These are phyloP conservation scores for Eucriotettix oculatus DNA, from an alignment of 2,888 invertebrate genomes.

Conservation along the genomic window DNA sequence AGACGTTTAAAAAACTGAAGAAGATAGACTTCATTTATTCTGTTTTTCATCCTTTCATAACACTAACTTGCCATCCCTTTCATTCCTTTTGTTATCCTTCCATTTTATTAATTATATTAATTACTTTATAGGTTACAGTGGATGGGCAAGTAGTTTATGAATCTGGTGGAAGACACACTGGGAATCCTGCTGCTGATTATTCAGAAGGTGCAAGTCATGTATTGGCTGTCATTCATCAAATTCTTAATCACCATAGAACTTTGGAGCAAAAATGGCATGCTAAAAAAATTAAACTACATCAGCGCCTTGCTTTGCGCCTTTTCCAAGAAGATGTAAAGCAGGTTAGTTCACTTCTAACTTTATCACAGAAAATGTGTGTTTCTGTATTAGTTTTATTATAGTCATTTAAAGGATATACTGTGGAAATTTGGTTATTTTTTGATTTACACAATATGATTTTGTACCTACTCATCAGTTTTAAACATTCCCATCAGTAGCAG, in stretches of 20 bases:
- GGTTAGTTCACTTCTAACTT: conserved; percentile 27
- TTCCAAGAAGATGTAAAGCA: conserved; percentile 97
- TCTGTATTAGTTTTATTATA: not conserved
- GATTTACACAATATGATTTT: too few relatives aligned
- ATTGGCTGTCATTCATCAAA: conserved; percentile 89
- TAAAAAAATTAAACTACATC: conserved; percentile 88
- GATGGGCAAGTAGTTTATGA: conserved; percentile 28
- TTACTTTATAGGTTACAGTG: conserved; percentile 24
- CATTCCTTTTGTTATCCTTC: too few relatives aligned
- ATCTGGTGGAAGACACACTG: conserved; percentile 40
- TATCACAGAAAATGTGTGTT: not conserved
- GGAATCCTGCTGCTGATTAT: conserved; percentile 87
- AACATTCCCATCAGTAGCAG: too few relatives aligned
- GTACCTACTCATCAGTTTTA: too few relatives aligned
- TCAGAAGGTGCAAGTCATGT: conserved; percentile 94
- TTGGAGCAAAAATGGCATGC: conserved; percentile 90
- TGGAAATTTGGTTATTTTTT: too few relatives aligned
- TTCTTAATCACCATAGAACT: conserved; percentile 84
- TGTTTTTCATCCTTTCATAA: too few relatives aligned
- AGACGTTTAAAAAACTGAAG: too few relatives aligned
- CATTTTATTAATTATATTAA: too few relatives aligned
- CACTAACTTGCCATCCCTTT: too few relatives aligned
- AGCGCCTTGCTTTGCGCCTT: conserved; percentile 72
- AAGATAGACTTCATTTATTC: too few relatives aligned
- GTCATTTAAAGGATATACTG: too few relatives aligned